A percentile compares a stretch with the other conserved stretches of the same genome.
These are phyloP conservation scores for Synaphobranchus kaupii DNA, from an alignment of 2,797 vertebrate species.

Conservation along the genomic window DNA sequence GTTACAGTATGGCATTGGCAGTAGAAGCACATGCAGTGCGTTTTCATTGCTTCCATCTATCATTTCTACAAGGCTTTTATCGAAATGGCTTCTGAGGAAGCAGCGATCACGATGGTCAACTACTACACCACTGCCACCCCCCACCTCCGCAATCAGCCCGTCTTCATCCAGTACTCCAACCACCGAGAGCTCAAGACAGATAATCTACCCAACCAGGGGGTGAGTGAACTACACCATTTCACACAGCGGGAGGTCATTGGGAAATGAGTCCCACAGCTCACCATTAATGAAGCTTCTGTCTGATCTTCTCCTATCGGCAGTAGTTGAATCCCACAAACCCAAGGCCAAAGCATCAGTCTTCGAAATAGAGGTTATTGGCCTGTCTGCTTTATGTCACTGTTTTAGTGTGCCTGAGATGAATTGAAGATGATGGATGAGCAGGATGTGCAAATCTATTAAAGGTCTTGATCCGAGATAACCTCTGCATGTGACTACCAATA, in stretches of 20 bases:
- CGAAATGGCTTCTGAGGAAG: slow-evolving; percentile 92
- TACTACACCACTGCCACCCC: slow-evolving; percentile 78
- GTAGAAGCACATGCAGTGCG: background rate
- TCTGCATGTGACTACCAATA: background rate
- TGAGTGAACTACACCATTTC: slow-evolving; percentile 61
- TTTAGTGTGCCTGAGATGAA: background rate
- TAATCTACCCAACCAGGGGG: slow-evolving; percentile 74
- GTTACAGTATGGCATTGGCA: background rate
- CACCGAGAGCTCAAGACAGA: slow-evolving; percentile 86
- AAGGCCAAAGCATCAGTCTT: background rate
- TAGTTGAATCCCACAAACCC: background rate
- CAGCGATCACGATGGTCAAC: slow-evolving; percentile 83
- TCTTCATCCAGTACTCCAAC: slow-evolving; percentile 89
- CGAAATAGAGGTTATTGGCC: background rate
- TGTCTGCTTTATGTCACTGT: background rate
- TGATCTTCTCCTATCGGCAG: background rate
- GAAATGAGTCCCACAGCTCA: background rate
- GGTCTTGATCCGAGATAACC: background rate
- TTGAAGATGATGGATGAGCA: background rate
- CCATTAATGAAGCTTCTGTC: background rate
- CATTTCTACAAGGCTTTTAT: slow-evolving; percentile 78
- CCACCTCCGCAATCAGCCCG: slow-evolving; percentile 78
- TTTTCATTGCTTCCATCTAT: background rate
- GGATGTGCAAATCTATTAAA: background rate
- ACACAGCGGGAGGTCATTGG: background rate